Evolutionary conservation across 2,797 vertebrate species (phyloP), one percentile per base, ranked within the genome.

Genomic region (Takifugu ocellatus): DNA sequence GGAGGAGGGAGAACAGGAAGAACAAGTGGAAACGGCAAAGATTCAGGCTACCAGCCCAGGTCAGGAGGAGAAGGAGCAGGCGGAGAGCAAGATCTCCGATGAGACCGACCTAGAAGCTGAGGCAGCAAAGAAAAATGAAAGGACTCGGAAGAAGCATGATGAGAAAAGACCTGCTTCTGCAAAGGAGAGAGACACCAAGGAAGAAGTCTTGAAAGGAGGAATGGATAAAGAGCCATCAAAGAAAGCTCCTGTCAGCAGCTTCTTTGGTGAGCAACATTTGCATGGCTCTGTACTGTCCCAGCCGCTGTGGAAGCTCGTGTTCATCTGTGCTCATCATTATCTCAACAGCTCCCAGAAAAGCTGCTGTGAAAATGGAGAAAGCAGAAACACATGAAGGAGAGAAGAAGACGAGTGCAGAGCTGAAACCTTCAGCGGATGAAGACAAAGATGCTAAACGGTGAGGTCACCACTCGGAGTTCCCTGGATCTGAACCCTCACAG

Each of bases 191-290:
- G 44, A 46, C 16, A 21, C 16, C 2, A 21, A 46, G n/a, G n/a
- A 46, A 56, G 53, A 56, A 71, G 86, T 75, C 75, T 81, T 77
- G 6, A 82, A 78, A 81, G 74, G 74, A 74, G 9, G 66, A 70
- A 72, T 45, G 25, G 56, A 36, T 25, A 86, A 71, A 55, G 61
- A 57, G 64, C 53, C 42, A n/a, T 74, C 75, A 31, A 90, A 84
- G 75, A 91, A 87, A 77, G 21, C 81, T 5, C 72, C 83, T 2
- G 88, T 95, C 80, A 93, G 87, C 88, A 93, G 84, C 82, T 95
- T 95, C 87, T 95, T 95, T 82, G 84, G 94, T 96, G 81, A 91
- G 90, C 48, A 25, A n/a, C 64, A 78, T 82, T 78, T 75, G 78
- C 81, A 82, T 83, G 68, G 54, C 27, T 78, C 67, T 65, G 59